Percentiles rank a stretch among this genome's conserved stretches.
Conservation (phyloP, 2,797 vertebrate species). For the Darevskia mixta region DNA sequence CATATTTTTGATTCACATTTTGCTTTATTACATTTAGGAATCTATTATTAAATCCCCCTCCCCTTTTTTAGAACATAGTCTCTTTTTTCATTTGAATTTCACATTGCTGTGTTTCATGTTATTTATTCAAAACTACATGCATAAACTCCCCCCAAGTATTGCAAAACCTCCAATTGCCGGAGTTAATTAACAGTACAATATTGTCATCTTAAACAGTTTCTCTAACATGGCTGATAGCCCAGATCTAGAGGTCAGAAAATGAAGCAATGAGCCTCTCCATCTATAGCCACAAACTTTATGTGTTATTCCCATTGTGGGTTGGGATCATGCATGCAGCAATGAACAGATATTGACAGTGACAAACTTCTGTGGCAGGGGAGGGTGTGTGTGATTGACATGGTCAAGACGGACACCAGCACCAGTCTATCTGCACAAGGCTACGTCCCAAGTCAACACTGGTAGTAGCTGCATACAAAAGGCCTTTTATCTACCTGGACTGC, state of each 20-base stretch:
- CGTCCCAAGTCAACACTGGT: neutral
- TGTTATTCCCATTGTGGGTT: neutral
- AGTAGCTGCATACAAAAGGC: neutral
- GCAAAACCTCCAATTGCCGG: neutral
- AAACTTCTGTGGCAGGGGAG: neutral
- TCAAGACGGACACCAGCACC: neutral
- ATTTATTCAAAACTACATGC: constrained; percentile 1
- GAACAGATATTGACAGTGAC: neutral
- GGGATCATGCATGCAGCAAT: neutral
- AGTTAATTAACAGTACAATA: constrained; percentile 1
- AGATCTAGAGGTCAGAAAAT: neutral
- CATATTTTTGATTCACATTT: constrained; percentile 20
- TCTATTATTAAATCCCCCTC: neutral
- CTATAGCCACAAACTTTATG: neutral
- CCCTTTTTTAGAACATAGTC: neutral
- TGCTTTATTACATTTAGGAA: neutral
- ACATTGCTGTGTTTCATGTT: neutral
- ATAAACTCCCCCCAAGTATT: neutral
- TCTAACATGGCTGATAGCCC: neutral
- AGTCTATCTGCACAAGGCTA: constrained; percentile 1
- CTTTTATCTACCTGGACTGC: too few relatives aligned
- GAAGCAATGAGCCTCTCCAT: neutral
- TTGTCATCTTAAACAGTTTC: neutral
- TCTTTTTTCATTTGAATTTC: neutral
- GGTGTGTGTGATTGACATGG: neutral